A percentile compares a stretch with the other conserved stretches of the same genome.
Conservation (phyloP, 2,113 vertebrate species). For the Thinocorus orbignyianus region DNA sequence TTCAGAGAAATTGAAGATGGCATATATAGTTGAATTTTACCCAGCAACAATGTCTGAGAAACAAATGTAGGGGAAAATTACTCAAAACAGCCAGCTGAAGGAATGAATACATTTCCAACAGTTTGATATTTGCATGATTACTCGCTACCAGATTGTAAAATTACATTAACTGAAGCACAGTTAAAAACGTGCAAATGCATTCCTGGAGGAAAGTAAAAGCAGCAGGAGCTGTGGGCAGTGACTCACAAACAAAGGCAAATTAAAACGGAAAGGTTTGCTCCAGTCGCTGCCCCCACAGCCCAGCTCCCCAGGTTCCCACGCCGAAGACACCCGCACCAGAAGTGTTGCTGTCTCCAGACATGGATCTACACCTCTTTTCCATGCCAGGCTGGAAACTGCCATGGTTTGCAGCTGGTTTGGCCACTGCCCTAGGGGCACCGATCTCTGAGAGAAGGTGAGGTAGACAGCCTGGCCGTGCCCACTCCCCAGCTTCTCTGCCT, state of each 20-base stretch:
- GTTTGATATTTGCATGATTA: not conserved
- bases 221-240: not conserved
- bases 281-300: not conserved
- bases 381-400: not conserved
- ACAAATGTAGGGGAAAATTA: not conserved
- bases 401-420: not conserved
- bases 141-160: not conserved
- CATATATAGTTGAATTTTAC: not conserved
- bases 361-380: not conserved
- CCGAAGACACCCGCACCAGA: not conserved
- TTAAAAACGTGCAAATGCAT: not conserved
- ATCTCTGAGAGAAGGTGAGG: not conserved
- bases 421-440: not conserved
- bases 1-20: not conserved
- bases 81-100: not conserved
- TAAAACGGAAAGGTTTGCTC: not conserved
- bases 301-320: not conserved
- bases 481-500: not conserved
- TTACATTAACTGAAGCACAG: not conserved
- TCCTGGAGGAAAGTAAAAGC: constrained; percentile 33
- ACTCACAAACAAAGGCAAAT: constrained; percentile 24
- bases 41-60: not conserved
- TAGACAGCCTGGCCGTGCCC: rapidly evolving
- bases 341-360: not conserved
- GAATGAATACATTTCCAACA: not conserved